Conservation (phyloP, 2,113 vertebrate genomes). For the Trichomycterus rosablanca region DNA sequence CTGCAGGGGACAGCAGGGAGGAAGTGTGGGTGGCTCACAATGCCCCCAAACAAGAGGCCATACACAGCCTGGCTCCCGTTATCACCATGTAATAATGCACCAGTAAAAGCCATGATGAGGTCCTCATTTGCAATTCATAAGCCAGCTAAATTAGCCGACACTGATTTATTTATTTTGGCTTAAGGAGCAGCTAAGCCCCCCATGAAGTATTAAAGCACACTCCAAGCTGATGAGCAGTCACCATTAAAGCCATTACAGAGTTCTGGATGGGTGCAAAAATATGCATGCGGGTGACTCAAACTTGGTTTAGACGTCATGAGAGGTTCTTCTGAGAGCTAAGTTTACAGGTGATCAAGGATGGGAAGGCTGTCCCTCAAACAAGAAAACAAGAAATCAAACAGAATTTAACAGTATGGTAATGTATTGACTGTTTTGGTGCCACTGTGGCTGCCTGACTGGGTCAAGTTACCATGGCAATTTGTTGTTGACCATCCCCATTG, state of each 20-base stretch:
- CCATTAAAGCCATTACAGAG: constrained; percentile 33
- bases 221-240: constrained; percentile 26
- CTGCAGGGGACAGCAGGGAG: constrained; percentile 5
- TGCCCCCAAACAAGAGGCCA: constrained; percentile 32
- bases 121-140: constrained; percentile 44
- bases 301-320: too few species aligned
- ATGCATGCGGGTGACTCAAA: constrained; percentile 2
- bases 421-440: too few species aligned
- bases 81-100: constrained; percentile 39
- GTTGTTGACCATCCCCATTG: too few species aligned
- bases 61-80: constrained; percentile 37
- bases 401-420: too few species aligned
- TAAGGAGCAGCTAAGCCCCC: constrained; percentile 36
- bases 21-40: constrained; percentile 15
- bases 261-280: constrained; percentile 23
- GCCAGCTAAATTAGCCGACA: constrained; percentile 40
- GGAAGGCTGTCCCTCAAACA: too few species aligned
- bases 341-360: too few species aligned
- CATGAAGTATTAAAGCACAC: constrained; percentile 27
- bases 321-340: too few species aligned
- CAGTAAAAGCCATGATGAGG: constrained; percentile 23
- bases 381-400: too few species aligned
- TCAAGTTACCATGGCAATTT: too few species aligned
- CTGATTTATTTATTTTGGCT: constrained; percentile 44
- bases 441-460: too few species aligned